Percentiles rank a stretch among this genome's conserved stretches.
phyloP scores from a whole-genome alignment of 2,888 invertebrate species.

The Rhagonycha lutea region DNA sequence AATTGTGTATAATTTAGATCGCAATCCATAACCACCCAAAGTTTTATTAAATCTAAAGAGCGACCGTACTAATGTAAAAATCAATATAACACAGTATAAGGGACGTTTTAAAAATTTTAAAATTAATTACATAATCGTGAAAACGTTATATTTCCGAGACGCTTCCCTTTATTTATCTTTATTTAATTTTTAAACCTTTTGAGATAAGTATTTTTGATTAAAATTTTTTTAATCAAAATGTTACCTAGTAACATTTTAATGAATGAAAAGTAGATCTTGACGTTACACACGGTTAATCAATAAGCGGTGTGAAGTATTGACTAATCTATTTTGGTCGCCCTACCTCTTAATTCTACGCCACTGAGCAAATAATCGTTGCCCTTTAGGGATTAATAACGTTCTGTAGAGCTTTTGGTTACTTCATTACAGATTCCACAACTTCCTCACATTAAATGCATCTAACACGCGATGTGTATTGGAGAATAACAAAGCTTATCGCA shows the following conservation, averaged over 20 bases:
- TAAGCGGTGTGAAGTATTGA: conserved; percentile 42
- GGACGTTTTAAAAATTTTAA: neutral
- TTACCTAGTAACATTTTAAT: conserved; percentile 18
- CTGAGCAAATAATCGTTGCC: conserved; percentile 52
- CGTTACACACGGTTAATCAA: conserved; percentile 27
- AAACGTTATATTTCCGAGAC: neutral
- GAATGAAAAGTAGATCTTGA: conserved; percentile 23
- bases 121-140: neutral
- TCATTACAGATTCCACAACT: conserved; percentile 28
- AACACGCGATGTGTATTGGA: neutral
- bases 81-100: neutral
- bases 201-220: neutral
- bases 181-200: neutral
- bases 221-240: neutral
- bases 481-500: neutral
- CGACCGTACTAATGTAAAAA: neutral
- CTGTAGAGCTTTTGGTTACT: conserved; percentile 39
- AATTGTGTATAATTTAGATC: neutral
- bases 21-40: neutral
- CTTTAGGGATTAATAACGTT: conserved; percentile 51
- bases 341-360: conserved; percentile 49
- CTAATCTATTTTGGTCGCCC: conserved; percentile 48
- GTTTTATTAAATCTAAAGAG: neutral
- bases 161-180: neutral
- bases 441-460: conserved; percentile 18